Base-by-base conservation (phyloP, 2,888 invertebrate genomes). In the Dione juno region DNA sequence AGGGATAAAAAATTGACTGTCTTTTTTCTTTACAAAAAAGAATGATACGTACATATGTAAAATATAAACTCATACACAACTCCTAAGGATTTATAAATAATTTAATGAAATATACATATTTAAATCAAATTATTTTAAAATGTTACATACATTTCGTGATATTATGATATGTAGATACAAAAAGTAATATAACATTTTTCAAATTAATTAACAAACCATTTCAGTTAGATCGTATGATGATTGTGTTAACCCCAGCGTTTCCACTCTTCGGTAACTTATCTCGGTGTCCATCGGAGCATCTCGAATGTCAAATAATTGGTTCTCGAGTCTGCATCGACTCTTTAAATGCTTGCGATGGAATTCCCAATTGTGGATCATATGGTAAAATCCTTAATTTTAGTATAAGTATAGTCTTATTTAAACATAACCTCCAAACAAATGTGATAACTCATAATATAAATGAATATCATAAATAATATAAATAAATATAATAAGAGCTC, bases 301-400 rank as follows among this genome's bases (percentile, higher is more conserved):
- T 90, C 35, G 92, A 92, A 81, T 92, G 92, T 75, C 91, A 90
- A 77, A 85, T 92, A 52, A 79, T 83, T 0, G 90, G 89, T 6
- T 81, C 85, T 0, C 79, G 92, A 9, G 88, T 91, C 48, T 92
- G 92, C 74, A 86, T 92, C 50, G 89, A 90, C 75, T 77, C 84
- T 9, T 82, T 83, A 75, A 82, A 83, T 74, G 87, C 89, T 1
- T 92, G 92, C 70, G 90, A 92, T 61, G 89, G 89, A 7, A 81
- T 92, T 14, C 91, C 92, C 0, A 92, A 92, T 77, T 92, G 92
- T 73, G 92, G 92, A 14, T 82, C 90, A 21, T 82, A 85, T 70
- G 88, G 91, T 90, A 72, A 58, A 13, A 10, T 2, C 40, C 41
- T 54, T 35, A 35, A 1, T 53, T 54, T 35, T 3, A 9, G 37